These are phyloP conservation scores for Eristalinus sepulchralis DNA, from an alignment of 2,888 invertebrate species.

Conservation along the genomic window DNA sequence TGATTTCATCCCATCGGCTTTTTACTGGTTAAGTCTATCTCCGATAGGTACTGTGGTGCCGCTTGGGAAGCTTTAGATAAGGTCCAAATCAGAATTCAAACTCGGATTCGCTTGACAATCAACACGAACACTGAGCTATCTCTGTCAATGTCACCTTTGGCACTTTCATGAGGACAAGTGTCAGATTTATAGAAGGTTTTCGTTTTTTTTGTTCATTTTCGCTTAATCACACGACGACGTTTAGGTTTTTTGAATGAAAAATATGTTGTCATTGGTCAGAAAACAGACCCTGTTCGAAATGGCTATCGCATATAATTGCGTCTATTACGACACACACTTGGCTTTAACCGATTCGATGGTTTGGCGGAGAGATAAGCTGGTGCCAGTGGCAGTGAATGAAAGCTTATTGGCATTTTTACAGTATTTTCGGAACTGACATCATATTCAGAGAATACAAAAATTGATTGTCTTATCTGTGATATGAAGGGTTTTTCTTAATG, in stretches of 20 bases:
- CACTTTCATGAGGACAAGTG: constrained; percentile 21
- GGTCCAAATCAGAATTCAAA: constrained; percentile 39
- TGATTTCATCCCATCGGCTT: constrained; percentile 1
- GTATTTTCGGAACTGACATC: constrained; percentile 49
- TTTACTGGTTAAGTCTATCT: background rate
- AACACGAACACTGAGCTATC: constrained; percentile 48
- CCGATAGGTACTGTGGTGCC: constrained; percentile 5
- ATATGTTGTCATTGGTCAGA: constrained; percentile 67
- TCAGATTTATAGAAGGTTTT: constrained; percentile 2
- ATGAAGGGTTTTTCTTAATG: background rate
- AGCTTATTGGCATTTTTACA: background rate
- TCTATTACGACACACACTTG: constrained; percentile 1
- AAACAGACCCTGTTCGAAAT: constrained; percentile 13
- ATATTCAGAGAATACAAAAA: background rate
- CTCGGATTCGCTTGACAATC: constrained; percentile 12
- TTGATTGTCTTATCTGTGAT: background rate
- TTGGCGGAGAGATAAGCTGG: background rate
- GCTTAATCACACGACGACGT: background rate
- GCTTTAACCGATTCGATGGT: background rate
- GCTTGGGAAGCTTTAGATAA: constrained; percentile 58
- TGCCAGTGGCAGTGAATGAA: background rate
- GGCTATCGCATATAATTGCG: background rate
- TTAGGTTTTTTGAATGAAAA: constrained; percentile 22
- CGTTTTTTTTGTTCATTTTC: constrained; percentile 9
- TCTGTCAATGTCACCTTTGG: constrained; percentile 57